Base-by-base conservation (phyloP, 2,888 invertebrate species). In the Machimus atricapillus region DNA sequence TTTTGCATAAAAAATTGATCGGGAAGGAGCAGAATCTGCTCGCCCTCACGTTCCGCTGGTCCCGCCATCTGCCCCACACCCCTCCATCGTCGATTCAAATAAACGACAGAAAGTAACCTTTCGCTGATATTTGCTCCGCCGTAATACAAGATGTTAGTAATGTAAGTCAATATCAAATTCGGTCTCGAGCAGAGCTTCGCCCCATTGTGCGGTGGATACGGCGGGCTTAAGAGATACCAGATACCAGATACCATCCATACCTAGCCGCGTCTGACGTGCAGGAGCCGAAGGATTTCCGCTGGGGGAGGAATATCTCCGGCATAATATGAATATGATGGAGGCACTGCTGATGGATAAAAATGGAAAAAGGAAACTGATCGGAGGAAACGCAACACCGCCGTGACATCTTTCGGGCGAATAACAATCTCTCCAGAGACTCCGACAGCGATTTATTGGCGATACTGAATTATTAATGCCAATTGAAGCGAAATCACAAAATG, bases 401-500 rank as follows among this genome's bases (percentile, higher is more conserved):
- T 85, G 85, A 85, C 85, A 85, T 85, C 74, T 85, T 85, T 85
- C 85, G 74, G 85, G 85, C 85, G 85, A 85, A 86, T 81, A 86
- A 86, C 86, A 46, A 86, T 73, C 74, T 74, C 86, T 86, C 86
- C 46, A 79, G 86, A 81, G 86, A 86, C 78, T 79, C 74, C 79
- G 81, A 81, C 79, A 66, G 79, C 86, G 86, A 86, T 86, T 86
- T 86, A 86, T 86, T 86, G 79, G 79, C 52, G 73, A 86, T 86
- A 73, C 73, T 86, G 86, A 86, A 86, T 86, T 86, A 86, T 86
- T 86, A 86, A 86, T 86, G 86, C 74, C 86, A 86, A 86, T 86
- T 86, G 86, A 86, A 86, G 86, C 81, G 46, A 86, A 86, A 86
- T 86, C 86, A 86, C 86, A 81, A 86, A 86, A 86, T 86, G 81